Evolutionary conservation across 2,797 vertebrate species (phyloP).

Genomic region (Apogon hyalosoma): DNA sequence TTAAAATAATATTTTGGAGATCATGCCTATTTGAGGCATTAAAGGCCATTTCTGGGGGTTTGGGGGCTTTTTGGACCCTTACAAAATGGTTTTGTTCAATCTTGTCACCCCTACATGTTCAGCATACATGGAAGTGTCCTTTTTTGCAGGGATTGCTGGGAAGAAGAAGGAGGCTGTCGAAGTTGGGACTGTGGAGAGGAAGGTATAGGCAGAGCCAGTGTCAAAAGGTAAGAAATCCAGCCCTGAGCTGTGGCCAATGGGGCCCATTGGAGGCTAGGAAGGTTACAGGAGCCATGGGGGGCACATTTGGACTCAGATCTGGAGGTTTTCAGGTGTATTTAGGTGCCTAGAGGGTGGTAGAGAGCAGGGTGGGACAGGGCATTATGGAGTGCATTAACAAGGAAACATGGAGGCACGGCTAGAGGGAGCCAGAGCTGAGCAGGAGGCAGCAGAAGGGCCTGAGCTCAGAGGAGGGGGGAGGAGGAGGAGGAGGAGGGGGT

Average conservation of each 20-base stretch:
- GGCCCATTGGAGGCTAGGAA: conserved; percentile 51
- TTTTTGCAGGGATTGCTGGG: conserved; percentile 89
- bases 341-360: conserved; percentile 50
- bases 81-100: conserved; percentile 68
- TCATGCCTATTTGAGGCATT: conserved; percentile 3
- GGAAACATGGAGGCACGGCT: conserved; percentile 82
- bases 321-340: conserved; percentile 64
- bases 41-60: conserved; percentile 54
- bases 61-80: conserved; percentile 46
- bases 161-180: conserved; percentile 86
- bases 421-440: conserved; percentile 84
- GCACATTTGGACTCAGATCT: conserved; percentile 44
- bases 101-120: conserved; percentile 84
- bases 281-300: conserved; percentile 33
- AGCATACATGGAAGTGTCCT: conserved; percentile 87
- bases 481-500: conserved; percentile 24
- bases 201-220: conserved; percentile 43
- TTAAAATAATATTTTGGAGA: conserved; percentile 53
- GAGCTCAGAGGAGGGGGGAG: conserved; percentile 24
- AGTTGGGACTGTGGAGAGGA: conserved; percentile 72
- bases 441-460: conserved; percentile 31
- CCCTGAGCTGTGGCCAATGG: conserved; percentile 42
- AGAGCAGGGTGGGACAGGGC: conserved; percentile 71
- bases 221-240: conserved; percentile 82
- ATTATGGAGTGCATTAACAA: conserved; percentile 74